These are phyloP conservation scores for Bambusicola thoracicus DNA, from an alignment of 2,113 vertebrate genomes.

Conservation along the genomic window DNA sequence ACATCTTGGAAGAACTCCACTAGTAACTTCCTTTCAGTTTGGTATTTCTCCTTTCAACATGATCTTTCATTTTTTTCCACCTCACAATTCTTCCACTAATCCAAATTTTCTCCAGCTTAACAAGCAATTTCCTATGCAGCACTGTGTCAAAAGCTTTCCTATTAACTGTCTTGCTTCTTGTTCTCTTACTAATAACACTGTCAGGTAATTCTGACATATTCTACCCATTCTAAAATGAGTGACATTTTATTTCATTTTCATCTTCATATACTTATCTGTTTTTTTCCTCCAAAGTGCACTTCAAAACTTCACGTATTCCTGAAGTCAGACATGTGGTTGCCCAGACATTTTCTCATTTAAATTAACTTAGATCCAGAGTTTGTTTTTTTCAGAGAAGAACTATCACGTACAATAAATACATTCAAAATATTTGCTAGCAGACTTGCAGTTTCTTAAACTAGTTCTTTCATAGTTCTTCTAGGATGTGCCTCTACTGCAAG, in stretches of 20 bases:
- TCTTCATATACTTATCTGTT: neutral
- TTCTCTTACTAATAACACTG: constrained; percentile 4
- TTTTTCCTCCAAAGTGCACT: neutral
- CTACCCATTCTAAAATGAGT: neutral
- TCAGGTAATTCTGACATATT: neutral
- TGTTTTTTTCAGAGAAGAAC: neutral
- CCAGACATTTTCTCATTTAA: neutral
- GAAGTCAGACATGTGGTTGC: neutral
- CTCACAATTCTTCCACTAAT: constrained; percentile 56
- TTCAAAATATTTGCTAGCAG: constrained; percentile 33
- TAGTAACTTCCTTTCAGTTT: constrained; percentile 63
- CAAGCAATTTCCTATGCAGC: constrained; percentile 31
- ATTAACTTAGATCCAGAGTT: neutral
- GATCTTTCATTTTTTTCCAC: constrained; percentile 43
- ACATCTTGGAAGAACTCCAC: constrained; percentile 64
- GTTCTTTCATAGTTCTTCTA: constrained; percentile 25
- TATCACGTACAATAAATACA: neutral
- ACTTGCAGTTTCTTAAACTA: constrained; percentile 16
- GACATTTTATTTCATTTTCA: neutral
- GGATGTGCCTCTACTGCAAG: neutral
- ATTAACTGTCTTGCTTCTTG: neutral
- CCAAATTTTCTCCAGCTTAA: constrained; percentile 52
- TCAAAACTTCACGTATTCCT: neutral
- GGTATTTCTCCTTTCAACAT: constrained; percentile 54
- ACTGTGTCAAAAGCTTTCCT: neutral